Percentiles rank a stretch among this genome's conserved stretches.
Evolutionary conservation across 2,113 vertebrate species (phyloP).

Genomic region (Melanotaenia duboulayi): DNA sequence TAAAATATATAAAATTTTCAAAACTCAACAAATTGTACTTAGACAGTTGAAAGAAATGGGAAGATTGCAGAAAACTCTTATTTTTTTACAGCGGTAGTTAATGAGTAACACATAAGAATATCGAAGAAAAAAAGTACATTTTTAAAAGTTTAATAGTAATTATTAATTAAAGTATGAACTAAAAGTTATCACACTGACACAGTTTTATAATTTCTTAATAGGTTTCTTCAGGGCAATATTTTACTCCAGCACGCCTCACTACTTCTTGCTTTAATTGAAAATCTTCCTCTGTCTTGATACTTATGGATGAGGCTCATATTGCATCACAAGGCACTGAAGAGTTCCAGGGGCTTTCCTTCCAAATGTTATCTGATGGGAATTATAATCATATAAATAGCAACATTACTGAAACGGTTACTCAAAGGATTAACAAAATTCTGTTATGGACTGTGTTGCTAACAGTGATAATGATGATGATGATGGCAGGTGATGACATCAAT

Average conservation of each 20-base stretch:
- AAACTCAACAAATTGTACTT: too few relatives aligned
- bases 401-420: conserved; percentile 50
- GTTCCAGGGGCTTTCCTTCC: conserved; percentile 43
- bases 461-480: conserved; percentile 45
- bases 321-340: conserved; percentile 46
- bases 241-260: conserved; percentile 18
- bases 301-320: conserved; percentile 57
- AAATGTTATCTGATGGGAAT: conserved; percentile 56
- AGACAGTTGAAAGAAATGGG: too few relatives aligned
- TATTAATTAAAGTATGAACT: too few relatives aligned
- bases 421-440: conserved; percentile 59
- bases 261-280: conserved; percentile 54
- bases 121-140: too few relatives aligned
- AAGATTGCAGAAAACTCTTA: too few relatives aligned
- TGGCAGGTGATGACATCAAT: conserved; percentile 45
- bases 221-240: conserved; percentile 41
- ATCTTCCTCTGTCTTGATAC: conserved; percentile 42
- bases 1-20: too few relatives aligned
- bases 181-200: neutral
- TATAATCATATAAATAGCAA: conserved; percentile 59
- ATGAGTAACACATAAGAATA: too few relatives aligned
- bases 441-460: conserved; percentile 10
- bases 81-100: too few relatives aligned
- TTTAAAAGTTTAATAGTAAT: too few relatives aligned
- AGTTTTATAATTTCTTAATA: conserved; percentile 41